Conservation (phyloP, 2,888 invertebrate species). For the Trachelus stipa region DNA sequence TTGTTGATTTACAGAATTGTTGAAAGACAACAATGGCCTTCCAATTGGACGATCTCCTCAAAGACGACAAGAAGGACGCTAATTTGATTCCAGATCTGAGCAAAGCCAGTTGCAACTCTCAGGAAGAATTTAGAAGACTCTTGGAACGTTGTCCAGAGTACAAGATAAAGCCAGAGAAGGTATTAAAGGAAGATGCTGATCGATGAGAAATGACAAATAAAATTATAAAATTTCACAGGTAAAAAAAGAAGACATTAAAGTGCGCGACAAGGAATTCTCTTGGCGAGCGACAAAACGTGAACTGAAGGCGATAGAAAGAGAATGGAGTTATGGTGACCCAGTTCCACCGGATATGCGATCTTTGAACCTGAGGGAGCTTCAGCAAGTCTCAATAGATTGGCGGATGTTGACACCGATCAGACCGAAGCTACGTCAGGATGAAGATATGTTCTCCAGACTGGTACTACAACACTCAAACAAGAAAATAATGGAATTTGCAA, state of each 20-base stretch:
- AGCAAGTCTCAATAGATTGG: slow-evolving; percentile 90
- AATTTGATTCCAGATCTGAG: slow-evolving; percentile 87
- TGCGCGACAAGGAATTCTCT: slow-evolving; percentile 79
- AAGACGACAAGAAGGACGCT: slow-evolving; percentile 81
- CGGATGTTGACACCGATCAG: slow-evolving; percentile 90
- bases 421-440: slow-evolving; percentile 85
- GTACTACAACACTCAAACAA: slow-evolving; percentile 32
- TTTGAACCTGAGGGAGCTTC: slow-evolving; percentile 81
- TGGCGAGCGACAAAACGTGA: slow-evolving; percentile 82
- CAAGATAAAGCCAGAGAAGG: slow-evolving; percentile 89
- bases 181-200: slow-evolving; percentile 41
- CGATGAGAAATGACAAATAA: not conserved
- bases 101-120: slow-evolving; percentile 79
- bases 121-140: slow-evolving; percentile 85
- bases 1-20: slow-evolving; percentile 28
- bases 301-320: slow-evolving; percentile 72
- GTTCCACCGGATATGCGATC: slow-evolving; percentile 85
- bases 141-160: slow-evolving; percentile 91
- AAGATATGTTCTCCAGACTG: slow-evolving; percentile 82
- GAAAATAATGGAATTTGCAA: not conserved
- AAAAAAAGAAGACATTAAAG: slow-evolving; percentile 80
- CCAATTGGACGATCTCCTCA: slow-evolving; percentile 86
- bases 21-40: slow-evolving; percentile 68
- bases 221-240: slow-evolving; percentile 68
- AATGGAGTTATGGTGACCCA: slow-evolving; percentile 80